phyloP scores from a whole-genome alignment of 2,888 invertebrate genomes.

The Himalopsyche japonica region DNA sequence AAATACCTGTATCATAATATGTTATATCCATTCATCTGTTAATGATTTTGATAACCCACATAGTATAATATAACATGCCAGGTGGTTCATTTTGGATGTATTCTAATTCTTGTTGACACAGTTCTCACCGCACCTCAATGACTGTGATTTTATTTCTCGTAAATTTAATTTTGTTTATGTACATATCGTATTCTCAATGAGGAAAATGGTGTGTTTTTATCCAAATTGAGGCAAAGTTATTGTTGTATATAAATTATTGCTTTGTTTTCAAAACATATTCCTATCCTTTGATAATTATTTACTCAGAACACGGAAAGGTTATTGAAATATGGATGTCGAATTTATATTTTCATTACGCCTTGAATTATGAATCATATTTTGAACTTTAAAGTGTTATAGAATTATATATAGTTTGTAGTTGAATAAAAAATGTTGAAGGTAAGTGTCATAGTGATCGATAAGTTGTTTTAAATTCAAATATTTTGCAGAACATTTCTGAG shows the following conservation, averaged over 20 bases:
- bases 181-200: neutral
- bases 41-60: neutral
- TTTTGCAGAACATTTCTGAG: no score
- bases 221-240: neutral
- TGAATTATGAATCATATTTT: neutral
- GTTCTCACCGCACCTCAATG: neutral
- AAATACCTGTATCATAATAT: neutral
- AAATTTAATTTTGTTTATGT: neutral
- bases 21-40: neutral
- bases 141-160: neutral
- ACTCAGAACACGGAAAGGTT: neutral
- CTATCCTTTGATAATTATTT: neutral
- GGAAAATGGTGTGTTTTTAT: neutral
- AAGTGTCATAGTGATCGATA: no score
- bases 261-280: neutral
- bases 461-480: no score
- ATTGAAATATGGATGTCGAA: neutral
- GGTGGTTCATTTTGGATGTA: neutral
- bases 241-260: neutral
- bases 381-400: no score
- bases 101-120: neutral
- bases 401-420: no score
- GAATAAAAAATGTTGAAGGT: no score
- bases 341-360: neutral
- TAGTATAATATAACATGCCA: neutral